Evolutionary conservation across 2,797 vertebrate genomes (phyloP).

Genomic region (Ambastaia sidthimunki): DNA sequence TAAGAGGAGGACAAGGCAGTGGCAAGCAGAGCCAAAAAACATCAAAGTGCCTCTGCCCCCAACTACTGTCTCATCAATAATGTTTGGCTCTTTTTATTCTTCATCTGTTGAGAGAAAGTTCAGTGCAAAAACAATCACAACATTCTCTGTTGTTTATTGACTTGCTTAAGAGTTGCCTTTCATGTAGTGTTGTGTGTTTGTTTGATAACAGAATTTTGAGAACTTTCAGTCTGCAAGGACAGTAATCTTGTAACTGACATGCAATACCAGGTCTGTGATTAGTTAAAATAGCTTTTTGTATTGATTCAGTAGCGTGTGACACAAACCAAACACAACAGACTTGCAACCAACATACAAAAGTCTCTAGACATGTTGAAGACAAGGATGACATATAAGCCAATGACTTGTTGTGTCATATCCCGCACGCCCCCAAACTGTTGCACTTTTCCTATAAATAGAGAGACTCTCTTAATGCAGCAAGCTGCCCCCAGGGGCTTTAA

Average conservation of each 20-base stretch:
- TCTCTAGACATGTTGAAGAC: not conserved
- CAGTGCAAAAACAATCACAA: not conserved
- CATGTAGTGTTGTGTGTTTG: not conserved
- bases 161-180: not conserved
- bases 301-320: not conserved
- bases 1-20: not conserved
- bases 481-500: conserved; percentile 27
- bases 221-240: not conserved
- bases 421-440: conserved; percentile 19
- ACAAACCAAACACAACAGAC: not conserved
- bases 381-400: not conserved
- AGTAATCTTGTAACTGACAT: no score
- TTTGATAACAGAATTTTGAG: not conserved
- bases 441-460: conserved; percentile 41
- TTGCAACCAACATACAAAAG: not conserved
- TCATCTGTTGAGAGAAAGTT: not conserved
- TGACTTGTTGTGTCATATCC: not conserved
- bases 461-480: conserved; percentile 14
- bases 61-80: not conserved
- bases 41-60: not conserved
- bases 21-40: not conserved
- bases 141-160: not conserved
- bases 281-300: not conserved
- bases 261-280: no score
- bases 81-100: not conserved